A percentile compares a stretch with the other conserved stretches of the same genome.
Evolutionary conservation across 2,888 invertebrate species (phyloP).

Genomic region (Drosophila cognata): DNA sequence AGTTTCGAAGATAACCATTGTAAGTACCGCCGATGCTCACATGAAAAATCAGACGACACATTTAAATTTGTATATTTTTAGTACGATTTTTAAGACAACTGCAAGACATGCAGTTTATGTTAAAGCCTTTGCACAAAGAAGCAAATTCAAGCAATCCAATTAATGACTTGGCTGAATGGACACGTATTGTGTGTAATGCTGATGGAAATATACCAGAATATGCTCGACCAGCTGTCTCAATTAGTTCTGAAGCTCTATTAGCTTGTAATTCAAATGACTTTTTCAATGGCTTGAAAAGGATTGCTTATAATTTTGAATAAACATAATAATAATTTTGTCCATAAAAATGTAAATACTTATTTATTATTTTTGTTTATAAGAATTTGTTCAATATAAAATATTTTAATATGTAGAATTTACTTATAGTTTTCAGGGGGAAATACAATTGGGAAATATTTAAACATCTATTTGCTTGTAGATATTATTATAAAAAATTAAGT

Average conservation of each 20-base stretch:
- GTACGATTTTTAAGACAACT: constrained; percentile 78
- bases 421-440: not conserved
- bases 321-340: not conserved
- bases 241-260: constrained; percentile 11
- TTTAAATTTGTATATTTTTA: constrained; percentile 40
- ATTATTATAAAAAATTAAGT: not conserved
- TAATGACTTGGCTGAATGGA: constrained; percentile 75
- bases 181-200: constrained; percentile 56
- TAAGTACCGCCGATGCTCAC: constrained; percentile 38
- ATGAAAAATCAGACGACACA: not conserved
- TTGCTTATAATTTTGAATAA: constrained; percentile 53
- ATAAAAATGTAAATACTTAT: constrained; percentile 11
- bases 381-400: not conserved
- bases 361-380: constrained; percentile 1
- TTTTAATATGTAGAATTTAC: not conserved
- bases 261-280: constrained; percentile 48
- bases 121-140: constrained; percentile 69
- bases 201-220: constrained; percentile 26
- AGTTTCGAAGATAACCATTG: constrained; percentile 75
- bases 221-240: constrained; percentile 1
- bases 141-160: constrained; percentile 57
- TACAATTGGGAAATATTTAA: not conserved
- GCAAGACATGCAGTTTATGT: constrained; percentile 79
- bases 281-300: constrained; percentile 66
- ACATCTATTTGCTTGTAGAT: not conserved